Conservation (phyloP, 1,140 invertebrate genomes). For the Solen grandis region DNA sequence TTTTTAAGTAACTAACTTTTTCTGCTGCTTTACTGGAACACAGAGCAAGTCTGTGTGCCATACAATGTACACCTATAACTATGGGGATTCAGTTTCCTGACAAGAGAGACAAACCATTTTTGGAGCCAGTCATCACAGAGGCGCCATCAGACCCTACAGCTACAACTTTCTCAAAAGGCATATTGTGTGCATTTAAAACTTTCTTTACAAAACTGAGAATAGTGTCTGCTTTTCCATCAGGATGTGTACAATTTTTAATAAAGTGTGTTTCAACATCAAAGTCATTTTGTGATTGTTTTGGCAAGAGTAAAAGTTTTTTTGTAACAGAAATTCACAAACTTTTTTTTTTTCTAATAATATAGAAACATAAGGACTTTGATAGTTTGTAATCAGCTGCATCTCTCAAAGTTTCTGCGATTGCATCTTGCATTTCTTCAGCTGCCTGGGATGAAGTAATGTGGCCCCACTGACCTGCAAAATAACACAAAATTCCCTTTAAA, state of each 20-base stretch:
- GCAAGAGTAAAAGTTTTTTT: too few relatives aligned
- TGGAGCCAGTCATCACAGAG: background rate
- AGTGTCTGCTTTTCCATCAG: background rate
- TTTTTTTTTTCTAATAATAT: constrained; percentile 15
- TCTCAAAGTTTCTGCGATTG: background rate
- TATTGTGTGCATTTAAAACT: background rate
- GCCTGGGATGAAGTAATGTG: background rate
- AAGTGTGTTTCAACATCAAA: constrained; percentile 17
- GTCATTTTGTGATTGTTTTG: background rate
- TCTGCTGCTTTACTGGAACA: constrained; percentile 9
- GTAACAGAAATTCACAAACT: constrained; percentile 9
- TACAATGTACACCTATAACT: background rate
- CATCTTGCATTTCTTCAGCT: constrained; percentile 25
- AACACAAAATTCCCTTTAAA: too few relatives aligned
- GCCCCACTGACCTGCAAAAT: too few relatives aligned
- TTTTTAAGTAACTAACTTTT: constrained; percentile 7
- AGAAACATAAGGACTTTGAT: background rate
- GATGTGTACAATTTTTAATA: background rate
- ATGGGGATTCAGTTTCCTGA: background rate
- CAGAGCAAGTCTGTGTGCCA: too few relatives aligned
- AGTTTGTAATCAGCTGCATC: background rate
- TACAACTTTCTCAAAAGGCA: background rate
- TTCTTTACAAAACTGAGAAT: background rate
- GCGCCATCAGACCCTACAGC: background rate
- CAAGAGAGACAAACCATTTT: constrained; percentile 1